Evolutionary conservation across 2,888 invertebrate species (phyloP).

Genomic region (Parnassius glacialis): DNA sequence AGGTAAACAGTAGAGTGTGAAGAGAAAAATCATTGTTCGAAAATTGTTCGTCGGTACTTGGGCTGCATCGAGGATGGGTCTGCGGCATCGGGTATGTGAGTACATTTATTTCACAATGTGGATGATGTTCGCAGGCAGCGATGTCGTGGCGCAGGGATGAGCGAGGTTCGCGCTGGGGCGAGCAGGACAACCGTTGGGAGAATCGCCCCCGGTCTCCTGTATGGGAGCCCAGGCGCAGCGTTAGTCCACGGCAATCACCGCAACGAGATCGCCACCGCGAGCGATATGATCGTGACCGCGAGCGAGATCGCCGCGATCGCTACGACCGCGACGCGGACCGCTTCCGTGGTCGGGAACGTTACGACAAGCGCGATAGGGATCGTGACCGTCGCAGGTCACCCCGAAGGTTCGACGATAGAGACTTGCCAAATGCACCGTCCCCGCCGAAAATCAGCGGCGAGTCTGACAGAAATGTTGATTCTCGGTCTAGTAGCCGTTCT

Average conservation of each 20-base stretch:
- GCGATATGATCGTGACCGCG: constrained; percentile 43
- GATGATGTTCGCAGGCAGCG: constrained; percentile 69
- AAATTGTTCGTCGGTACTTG: constrained; percentile 28
- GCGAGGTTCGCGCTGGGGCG: constrained; percentile 61
- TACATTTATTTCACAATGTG: constrained; percentile 55
- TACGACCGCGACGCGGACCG: constrained; percentile 38
- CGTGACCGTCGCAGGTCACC: constrained; percentile 41
- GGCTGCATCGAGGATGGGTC: constrained; percentile 32
- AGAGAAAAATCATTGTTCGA: constrained; percentile 45
- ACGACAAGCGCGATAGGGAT: constrained; percentile 40
- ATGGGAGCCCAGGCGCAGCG: constrained; percentile 61
- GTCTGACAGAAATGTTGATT: constrained; percentile 33
- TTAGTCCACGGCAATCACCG: constrained; percentile 43
- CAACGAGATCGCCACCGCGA: constrained; percentile 43
- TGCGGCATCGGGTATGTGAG: constrained; percentile 50
- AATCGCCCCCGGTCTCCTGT: constrained; percentile 56
- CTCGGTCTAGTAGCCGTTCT: constrained; percentile 48
- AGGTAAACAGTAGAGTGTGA: constrained; percentile 57
- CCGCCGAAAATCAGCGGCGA: constrained; percentile 58
- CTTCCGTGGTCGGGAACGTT: constrained; percentile 45
- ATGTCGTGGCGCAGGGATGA: constrained; percentile 75
- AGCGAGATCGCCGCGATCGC: constrained; percentile 42
- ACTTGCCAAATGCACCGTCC: constrained; percentile 58
- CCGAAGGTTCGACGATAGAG: constrained; percentile 40
- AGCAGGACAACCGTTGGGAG: constrained; percentile 37